These are phyloP conservation scores for Porites cylindrica DNA, from an alignment of 92 coral and sea anemone genomes.

Conservation along the genomic window DNA sequence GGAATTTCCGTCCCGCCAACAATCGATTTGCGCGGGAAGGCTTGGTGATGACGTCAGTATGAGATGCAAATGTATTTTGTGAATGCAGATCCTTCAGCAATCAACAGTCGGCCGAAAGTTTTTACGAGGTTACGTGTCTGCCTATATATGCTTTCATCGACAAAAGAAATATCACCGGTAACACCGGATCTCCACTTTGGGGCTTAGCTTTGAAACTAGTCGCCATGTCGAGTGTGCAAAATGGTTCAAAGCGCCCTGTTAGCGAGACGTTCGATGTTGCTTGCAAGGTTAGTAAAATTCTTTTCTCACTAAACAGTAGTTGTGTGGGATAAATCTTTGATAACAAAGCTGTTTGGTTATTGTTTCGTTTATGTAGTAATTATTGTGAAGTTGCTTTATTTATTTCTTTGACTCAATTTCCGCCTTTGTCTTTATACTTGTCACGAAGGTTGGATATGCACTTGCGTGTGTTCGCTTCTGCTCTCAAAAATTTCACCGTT, in stretches of 20 bases:
- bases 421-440: background rate
- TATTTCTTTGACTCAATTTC: background rate
- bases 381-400: background rate
- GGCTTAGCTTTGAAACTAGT: constrained; percentile 1
- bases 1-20: constrained; percentile 19
- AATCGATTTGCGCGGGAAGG: constrained; percentile 33
- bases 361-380: background rate
- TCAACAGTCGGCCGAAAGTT: constrained; percentile 6
- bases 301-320: background rate
- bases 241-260: constrained; percentile 88
- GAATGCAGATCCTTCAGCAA: constrained; percentile 7
- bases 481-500: background rate
- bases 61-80: constrained; percentile 29
- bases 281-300: constrained; percentile 76
- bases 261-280: constrained; percentile 94
- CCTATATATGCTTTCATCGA: constrained; percentile 15
- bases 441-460: background rate
- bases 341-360: background rate
- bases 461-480: background rate
- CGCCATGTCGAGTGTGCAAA: constrained; percentile 82
- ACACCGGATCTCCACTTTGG: constrained; percentile 50
- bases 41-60: constrained; percentile 30
- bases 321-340: background rate
- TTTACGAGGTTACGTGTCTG: background rate
- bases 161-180: constrained; percentile 36